These are phyloP conservation scores for Lysandra bellargus DNA, from an alignment of 2,888 invertebrate genomes.

Conservation along the genomic window DNA sequence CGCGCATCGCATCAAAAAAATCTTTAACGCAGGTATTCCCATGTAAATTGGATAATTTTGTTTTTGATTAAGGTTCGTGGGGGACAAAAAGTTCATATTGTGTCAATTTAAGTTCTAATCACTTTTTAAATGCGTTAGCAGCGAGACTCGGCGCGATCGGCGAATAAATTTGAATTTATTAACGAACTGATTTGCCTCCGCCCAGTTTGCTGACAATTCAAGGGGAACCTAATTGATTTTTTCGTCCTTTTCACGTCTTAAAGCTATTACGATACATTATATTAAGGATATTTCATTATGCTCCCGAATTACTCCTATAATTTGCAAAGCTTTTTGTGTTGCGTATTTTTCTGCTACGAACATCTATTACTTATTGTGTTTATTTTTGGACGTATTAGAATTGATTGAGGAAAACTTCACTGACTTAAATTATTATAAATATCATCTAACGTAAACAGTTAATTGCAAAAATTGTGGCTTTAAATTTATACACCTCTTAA, in stretches of 20 bases:
- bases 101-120: constrained; percentile 80
- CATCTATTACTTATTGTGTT: not conserved
- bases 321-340: not conserved
- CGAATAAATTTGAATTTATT: constrained; percentile 80
- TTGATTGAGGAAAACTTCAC: not conserved
- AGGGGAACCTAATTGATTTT: constrained; percentile 75
- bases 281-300: constrained; percentile 30
- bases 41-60: constrained; percentile 73
- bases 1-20: constrained; percentile 19
- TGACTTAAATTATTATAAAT: not conserved
- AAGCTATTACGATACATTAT: constrained; percentile 37
- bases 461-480: not conserved
- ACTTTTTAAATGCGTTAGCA: constrained; percentile 79
- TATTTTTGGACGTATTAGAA: not conserved
- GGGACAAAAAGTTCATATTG: constrained; percentile 78
- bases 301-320: not conserved
- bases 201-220: constrained; percentile 61
- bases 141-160: constrained; percentile 68
- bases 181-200: constrained; percentile 66
- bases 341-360: not conserved
- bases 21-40: constrained; percentile 46
- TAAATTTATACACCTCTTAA: not conserved
- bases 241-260: constrained; percentile 43
- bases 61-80: constrained; percentile 64
- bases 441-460: not conserved